Base-by-base conservation (phyloP, 2,888 invertebrate genomes). In the Rhorus exstirpatorius region DNA sequence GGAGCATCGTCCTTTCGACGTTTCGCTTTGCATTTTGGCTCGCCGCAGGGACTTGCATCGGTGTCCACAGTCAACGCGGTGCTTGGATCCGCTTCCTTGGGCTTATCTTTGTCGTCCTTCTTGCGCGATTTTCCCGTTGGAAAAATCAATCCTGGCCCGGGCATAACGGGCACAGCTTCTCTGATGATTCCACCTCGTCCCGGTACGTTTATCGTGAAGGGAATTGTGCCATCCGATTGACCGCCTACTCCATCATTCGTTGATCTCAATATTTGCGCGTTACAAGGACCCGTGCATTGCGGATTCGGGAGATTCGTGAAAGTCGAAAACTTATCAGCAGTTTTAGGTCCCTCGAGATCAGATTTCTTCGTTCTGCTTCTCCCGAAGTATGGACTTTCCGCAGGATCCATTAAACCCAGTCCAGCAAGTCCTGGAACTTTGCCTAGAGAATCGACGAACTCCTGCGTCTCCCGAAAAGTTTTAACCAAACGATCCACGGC, bases 301-400 rank as follows among this genome's bases (percentile, higher is more conserved):
- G 82, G 78, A 67, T 81, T 85, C 4, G 77, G 77, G 7, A 79
- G 53, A 26, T 10, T 14, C 38, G 24, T 17, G 19, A n/a, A 26
- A n/a, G n/a, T 68, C 53, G 44, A 6, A 14, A n/a, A 7, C 21
- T 14, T 19, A 1, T 21, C n/a, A 1, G 8, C n/a, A 4, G 51
- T 26, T 46, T 17, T 41, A 0, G 41, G 3, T 7, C 21, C 17
- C 26, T 75, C 78, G 14, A 51, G n/a, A 17, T 81, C 71, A 2
- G 31, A 17, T 41, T 63, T 61, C n/a, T 49, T 35, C 10, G 53
- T 78, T 63, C 51, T 83, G 0, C 82, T 85, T n/a, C 88, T 83
- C 3, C 88, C 87, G 63, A 90, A 91, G 51, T 88, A 91, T 2
- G 91, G 92, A 79, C 91, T 91, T 51, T 91, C 91, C 1, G 88